phyloP scores from a whole-genome alignment of 2,797 vertebrate species.

The Melanotaenia trifasciata region DNA sequence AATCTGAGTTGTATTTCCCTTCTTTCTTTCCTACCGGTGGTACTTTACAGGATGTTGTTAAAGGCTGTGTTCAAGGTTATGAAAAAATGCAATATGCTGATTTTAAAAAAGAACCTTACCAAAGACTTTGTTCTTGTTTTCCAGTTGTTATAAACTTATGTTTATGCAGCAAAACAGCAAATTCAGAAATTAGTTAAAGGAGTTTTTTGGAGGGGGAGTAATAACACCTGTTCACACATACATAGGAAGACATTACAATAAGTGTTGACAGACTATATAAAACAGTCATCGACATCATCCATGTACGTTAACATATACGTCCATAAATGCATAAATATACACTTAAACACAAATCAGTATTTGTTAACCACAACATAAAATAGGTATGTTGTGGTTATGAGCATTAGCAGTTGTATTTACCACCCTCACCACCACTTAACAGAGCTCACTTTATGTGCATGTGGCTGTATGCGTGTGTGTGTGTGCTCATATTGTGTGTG shows the following conservation, averaged over 20 bases:
- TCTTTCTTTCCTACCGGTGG: no score
- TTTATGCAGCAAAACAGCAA: no score
- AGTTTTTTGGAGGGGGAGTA: no score
- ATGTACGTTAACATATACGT: constrained; percentile 22
- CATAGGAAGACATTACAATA: constrained; percentile 1
- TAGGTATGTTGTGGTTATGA: constrained; percentile 62
- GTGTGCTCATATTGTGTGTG: constrained; percentile 28
- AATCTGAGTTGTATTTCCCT: no score
- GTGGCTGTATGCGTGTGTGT: constrained; percentile 26
- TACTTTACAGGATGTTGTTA: no score
- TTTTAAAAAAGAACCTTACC: no score
- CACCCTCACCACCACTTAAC: constrained; percentile 75
- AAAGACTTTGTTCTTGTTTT: no score
- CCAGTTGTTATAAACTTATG: no score
- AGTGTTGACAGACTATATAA: constrained; percentile 9
- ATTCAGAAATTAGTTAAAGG: no score
- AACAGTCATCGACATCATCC: not conserved
- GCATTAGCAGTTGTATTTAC: constrained; percentile 78
- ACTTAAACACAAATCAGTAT: constrained; percentile 59
- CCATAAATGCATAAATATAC: constrained; percentile 39
- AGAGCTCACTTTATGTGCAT: constrained; percentile 37
- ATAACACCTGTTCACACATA: not conserved
- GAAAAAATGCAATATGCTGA: no score
- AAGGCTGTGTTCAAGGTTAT: no score
- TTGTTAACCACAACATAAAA: constrained; percentile 69